These are phyloP conservation scores for Datnioides undecimradiatus DNA, from an alignment of 2,113 vertebrate genomes.

Conservation along the genomic window DNA sequence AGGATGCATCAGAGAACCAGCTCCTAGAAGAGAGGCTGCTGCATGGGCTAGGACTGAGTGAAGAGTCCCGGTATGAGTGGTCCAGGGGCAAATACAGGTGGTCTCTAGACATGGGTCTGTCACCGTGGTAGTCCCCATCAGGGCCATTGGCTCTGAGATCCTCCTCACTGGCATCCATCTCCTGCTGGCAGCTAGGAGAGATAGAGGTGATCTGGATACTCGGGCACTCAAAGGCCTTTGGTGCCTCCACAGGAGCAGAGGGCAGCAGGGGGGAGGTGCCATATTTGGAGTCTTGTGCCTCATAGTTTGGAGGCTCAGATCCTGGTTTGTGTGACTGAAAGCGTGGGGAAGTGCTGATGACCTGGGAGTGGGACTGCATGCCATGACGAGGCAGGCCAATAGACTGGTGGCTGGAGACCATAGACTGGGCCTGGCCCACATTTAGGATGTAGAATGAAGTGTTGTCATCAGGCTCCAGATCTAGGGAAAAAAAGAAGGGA, in stretches of 20 bases:
- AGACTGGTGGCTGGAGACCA: conserved; percentile 88
- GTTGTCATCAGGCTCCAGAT: conserved; percentile 95
- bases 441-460: conserved; percentile 96
- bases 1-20: conserved; percentile 98
- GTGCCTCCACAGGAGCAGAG: conserved; percentile 83
- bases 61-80: conserved; percentile 94
- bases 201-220: conserved; percentile 99
- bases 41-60: conserved; percentile 96
- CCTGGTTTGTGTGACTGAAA: conserved; percentile 89
- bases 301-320: conserved; percentile 86
- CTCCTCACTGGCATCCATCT: conserved; percentile 90
- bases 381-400: conserved; percentile 92
- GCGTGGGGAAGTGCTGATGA: conserved; percentile 87
- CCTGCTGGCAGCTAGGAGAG: conserved; percentile 98
- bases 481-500: conserved; percentile 74
- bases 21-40: conserved; percentile 97
- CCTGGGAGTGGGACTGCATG: conserved; percentile 89
- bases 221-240: conserved; percentile 96
- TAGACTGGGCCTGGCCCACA: conserved; percentile 91
- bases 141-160: conserved; percentile 89
- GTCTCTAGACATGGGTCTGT: conserved; percentile 93
- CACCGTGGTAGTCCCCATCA: conserved; percentile 89
- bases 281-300: conserved; percentile 89
- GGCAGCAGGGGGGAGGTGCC: conserved; percentile 80
- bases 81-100: conserved; percentile 98